These are phyloP conservation scores for Nothocercus nigrocapillus DNA, from an alignment of 2,113 vertebrate genomes.

Conservation along the genomic window DNA sequence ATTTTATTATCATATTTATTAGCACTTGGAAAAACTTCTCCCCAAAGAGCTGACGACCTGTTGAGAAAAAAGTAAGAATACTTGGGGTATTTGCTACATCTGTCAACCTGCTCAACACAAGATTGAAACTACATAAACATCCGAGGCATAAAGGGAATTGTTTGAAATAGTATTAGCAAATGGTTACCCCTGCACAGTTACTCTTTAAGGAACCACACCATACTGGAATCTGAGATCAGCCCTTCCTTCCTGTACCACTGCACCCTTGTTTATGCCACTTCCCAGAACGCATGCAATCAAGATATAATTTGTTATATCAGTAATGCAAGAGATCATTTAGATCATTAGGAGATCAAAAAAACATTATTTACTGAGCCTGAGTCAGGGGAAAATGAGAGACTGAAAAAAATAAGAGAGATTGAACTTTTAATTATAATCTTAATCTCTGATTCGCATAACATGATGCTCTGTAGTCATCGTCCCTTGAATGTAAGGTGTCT, in stretches of 20 bases:
- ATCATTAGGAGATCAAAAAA: too few species aligned
- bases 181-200: neutral
- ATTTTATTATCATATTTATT: slow-evolving; percentile 6
- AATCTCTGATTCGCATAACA: neutral
- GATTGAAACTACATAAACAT: neutral
- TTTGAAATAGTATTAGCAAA: neutral
- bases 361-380: slow-evolving; percentile 31
- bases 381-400: neutral
- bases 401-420: neutral
- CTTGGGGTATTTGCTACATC: neutral
- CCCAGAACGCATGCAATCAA: neutral
- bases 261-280: neutral
- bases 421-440: neutral
- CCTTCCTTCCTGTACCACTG: neutral
- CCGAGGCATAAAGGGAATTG: accelerated
- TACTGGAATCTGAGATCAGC: neutral
- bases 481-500: neutral
- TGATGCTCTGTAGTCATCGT: neutral
- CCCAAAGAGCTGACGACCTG: neutral
- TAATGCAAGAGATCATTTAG: slow-evolving; percentile 15
- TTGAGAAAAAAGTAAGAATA: neutral
- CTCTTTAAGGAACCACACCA: neutral
- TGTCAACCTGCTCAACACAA: neutral
- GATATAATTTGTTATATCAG: neutral
- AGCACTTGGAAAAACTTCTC: neutral